Base-by-base conservation (phyloP, 2,797 vertebrate genomes). In the Florisuga fusca region DNA sequence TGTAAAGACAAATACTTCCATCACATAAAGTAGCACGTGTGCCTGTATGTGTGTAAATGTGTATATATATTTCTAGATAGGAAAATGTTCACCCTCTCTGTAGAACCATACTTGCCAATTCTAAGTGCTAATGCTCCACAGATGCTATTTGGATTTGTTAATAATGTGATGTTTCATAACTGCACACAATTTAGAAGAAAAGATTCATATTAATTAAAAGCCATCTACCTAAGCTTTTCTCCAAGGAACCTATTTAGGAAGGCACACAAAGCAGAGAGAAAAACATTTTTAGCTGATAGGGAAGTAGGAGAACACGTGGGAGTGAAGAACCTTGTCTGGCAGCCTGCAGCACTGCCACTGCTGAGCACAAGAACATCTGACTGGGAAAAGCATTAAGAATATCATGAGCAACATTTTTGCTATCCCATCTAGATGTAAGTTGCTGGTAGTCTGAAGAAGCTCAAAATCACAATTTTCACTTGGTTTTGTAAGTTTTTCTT, bases 1-100 rank as follows among this genome's bases (percentile, higher is more conserved):
- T 61, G 11, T 46, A 43, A 81, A 58, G 33, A 63, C 0, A 2
- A 73, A 9, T 22, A 43, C 15, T 87, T 81, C 20, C 53, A 10
- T 34, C 2, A 2, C 13, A 10, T 63, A 45, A 81, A 63, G 12
- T 45, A 25, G 43, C 0, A 1, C 20, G 18, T 38, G 10, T 31
- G 4, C 15, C 3, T 53, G 4, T 33, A 1, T 59, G 18, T 36
- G 4, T 34, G 7, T 59, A 5, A 5, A 22, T 46, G 16, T 34
- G 6, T 54, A 17, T 43, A 20, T 38, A 1, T 71, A 51, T 81
- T 90, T 87, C 45, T 78, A 64, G 17, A 22, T 59, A 73, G 3
- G 25, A 68, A 68, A 55, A 76, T 48, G 3, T 78, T 34, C 33
- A 53, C 4, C 11, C 19, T 50, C 34, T 86, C 34, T 34, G 6